phyloP scores from a whole-genome alignment of 2,888 invertebrate genomes.

The Oithona nana region DNA sequence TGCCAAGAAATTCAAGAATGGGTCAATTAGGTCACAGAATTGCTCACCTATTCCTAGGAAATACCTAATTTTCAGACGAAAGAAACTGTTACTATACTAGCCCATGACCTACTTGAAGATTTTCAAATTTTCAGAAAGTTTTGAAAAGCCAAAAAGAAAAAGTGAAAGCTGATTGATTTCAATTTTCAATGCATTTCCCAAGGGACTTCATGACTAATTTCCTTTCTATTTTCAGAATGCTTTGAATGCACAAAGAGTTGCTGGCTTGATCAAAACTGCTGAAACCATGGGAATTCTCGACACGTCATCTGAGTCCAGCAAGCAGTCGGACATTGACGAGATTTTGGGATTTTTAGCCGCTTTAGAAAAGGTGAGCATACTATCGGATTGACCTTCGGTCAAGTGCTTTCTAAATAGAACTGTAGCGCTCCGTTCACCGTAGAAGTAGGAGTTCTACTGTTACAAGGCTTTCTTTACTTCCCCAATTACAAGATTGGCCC shows the following conservation, averaged over 20 bases:
- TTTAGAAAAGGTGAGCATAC: not conserved
- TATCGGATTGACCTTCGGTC: not conserved
- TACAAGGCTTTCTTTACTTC: not conserved
- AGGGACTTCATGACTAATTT: not conserved
- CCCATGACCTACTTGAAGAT: too few species aligned
- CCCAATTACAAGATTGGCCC: not conserved
- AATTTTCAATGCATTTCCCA: too few species aligned
- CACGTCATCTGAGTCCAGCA: not conserved
- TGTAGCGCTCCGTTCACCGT: not conserved
- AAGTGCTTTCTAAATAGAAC: not conserved
- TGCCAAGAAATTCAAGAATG: too few species aligned
- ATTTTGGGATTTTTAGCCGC: conserved; percentile 6
- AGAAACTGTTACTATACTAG: too few species aligned
- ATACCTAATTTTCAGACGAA: too few species aligned
- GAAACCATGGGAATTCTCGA: not conserved
- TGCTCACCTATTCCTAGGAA: too few species aligned
- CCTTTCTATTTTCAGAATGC: conserved; percentile 5
- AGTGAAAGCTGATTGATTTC: too few species aligned
- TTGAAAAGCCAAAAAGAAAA: too few species aligned
- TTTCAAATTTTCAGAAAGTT: too few species aligned
- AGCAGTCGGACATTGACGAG: conserved; percentile 5
- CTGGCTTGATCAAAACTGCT: not conserved
- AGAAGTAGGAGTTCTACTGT: too few species aligned
- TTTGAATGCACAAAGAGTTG: conserved; percentile 5
- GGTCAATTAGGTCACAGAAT: too few species aligned